Percentiles rank a stretch among this genome's conserved stretches.
phyloP scores from a whole-genome alignment of 2,888 invertebrate species.

The Cosmorhoe ocellata region DNA sequence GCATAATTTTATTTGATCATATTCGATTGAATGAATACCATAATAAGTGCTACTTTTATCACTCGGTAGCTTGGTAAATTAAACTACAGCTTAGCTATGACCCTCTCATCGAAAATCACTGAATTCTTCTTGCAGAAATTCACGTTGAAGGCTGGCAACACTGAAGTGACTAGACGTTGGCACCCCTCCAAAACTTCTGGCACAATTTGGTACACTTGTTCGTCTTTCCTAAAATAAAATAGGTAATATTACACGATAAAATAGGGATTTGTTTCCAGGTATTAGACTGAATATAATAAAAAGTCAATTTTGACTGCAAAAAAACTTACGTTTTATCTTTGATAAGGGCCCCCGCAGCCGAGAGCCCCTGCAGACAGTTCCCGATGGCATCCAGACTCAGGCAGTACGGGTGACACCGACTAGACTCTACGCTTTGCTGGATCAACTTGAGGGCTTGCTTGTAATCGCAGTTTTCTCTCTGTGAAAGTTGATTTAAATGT shows the following conservation, averaged over 20 bases:
- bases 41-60: background rate
- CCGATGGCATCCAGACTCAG: conserved; percentile 86
- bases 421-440: conserved; percentile 83
- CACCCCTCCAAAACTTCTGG: conserved; percentile 47
- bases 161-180: conserved; percentile 47
- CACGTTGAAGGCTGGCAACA: conserved; percentile 50
- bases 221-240: conserved; percentile 39
- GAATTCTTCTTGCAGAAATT: conserved; percentile 52
- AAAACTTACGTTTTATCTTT: conserved; percentile 52
- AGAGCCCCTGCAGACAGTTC: conserved; percentile 82
- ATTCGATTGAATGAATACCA: background rate
- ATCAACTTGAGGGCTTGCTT: conserved; percentile 78
- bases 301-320: background rate
- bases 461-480: conserved; percentile 62
- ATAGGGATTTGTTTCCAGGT: no score
- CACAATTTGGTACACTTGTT: conserved; percentile 47
- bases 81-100: conserved; percentile 46
- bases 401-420: conserved; percentile 86
- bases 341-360: conserved; percentile 58
- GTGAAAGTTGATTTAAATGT: conserved; percentile 5
- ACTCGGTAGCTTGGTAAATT: background rate
- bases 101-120: conserved; percentile 50
- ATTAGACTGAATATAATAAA: background rate
- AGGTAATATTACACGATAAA: background rate
- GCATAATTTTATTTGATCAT: no score